Evolutionary conservation across 2,797 vertebrate genomes (phyloP).

Genomic region (Petrocephalus sullivani): DNA sequence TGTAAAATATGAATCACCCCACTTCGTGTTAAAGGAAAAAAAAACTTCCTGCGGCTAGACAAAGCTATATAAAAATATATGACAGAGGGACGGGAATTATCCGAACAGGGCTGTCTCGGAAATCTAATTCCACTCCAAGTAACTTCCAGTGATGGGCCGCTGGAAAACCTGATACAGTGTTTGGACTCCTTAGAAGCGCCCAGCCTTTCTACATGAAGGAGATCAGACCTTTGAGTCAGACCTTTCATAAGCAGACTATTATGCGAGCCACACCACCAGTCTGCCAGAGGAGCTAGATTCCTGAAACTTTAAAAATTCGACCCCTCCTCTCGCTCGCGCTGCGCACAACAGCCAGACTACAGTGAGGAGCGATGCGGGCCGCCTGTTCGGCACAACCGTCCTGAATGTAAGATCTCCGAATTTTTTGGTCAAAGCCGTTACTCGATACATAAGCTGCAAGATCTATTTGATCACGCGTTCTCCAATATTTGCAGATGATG

Average conservation of each 20-base stretch:
- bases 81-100: background rate
- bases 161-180: slow-evolving; percentile 11
- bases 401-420: slow-evolving; percentile 36
- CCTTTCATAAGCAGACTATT: slow-evolving; percentile 47
- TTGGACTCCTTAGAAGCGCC: slow-evolving; percentile 2
- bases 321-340: slow-evolving; percentile 68
- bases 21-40: background rate
- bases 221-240: slow-evolving; percentile 19
- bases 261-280: slow-evolving; percentile 48
- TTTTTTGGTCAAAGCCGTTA: slow-evolving; percentile 21
- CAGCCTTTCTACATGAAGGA: background rate
- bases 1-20: background rate
- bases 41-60: background rate
- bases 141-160: background rate
- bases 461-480: background rate
- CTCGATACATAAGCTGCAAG: background rate
- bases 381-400: slow-evolving; percentile 44
- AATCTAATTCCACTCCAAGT: background rate
- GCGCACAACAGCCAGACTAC: slow-evolving; percentile 50
- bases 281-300: slow-evolving; percentile 64
- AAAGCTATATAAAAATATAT: background rate
- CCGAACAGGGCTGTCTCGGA: background rate
- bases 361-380: slow-evolving; percentile 58
- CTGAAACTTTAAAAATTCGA: slow-evolving; percentile 69
- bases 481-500: slow-evolving; percentile 16